A percentile compares a stretch with the other conserved stretches of the same genome.
These are phyloP conservation scores for Pelusios castaneus DNA, from an alignment of 2,113 vertebrate genomes.

Conservation along the genomic window DNA sequence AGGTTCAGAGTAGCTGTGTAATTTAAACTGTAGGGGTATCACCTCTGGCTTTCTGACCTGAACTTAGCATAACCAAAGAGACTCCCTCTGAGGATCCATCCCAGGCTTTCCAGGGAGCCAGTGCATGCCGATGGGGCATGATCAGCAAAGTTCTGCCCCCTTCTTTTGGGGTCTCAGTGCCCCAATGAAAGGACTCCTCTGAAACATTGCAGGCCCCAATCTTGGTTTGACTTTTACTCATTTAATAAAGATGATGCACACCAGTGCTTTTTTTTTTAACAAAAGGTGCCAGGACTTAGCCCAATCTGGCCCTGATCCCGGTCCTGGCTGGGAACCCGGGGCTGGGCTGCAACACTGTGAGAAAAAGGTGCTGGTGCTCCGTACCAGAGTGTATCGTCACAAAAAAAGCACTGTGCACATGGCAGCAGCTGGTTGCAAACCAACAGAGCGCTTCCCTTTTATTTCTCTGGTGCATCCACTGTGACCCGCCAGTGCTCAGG, in stretches of 20 bases:
- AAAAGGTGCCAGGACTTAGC: too few species aligned
- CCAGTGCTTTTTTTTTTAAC: too few species aligned
- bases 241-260: not conserved
- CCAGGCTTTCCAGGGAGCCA: not conserved
- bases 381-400: too few species aligned
- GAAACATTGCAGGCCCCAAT: not conserved
- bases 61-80: not conserved
- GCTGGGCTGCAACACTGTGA: too few species aligned
- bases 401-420: too few species aligned
- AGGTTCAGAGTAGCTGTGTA: not conserved
- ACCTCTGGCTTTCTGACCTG: not conserved
- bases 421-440: not conserved
- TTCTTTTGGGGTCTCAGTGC: not conserved
- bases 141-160: not conserved
- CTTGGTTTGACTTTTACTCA: not conserved
- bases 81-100: not conserved
- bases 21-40: not conserved
- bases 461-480: not conserved
- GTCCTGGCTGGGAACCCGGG: too few species aligned
- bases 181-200: not conserved
- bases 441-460: not conserved
- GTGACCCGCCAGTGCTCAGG: not conserved
- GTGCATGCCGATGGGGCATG: not conserved
- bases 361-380: too few species aligned
- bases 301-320: too few species aligned